Base-by-base conservation (phyloP, 2,113 vertebrate genomes). In the Anseranas semipalmata region DNA sequence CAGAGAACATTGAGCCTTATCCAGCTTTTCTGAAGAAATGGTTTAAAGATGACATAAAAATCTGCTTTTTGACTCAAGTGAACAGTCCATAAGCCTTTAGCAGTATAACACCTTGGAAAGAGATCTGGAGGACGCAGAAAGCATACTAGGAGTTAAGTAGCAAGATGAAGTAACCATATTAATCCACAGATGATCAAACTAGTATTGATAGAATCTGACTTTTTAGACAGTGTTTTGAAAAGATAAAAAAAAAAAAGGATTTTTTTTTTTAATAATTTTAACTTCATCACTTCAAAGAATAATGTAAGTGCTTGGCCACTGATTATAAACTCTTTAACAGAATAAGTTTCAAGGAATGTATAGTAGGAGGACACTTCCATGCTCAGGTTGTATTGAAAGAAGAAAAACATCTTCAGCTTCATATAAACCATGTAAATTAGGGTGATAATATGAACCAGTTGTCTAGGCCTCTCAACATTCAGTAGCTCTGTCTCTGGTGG, bases 271-370 rank as follows among this genome's bases (percentile, higher is more conserved):
- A 22, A 70, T 35, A 81, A 43, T 62, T 88, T 81, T n/a, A 35
- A 32, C 9, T 52, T 76, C 9, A 43, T 35, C 5, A 2, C 30
- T 74, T 78, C 6, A 10, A 45, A 67, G 55, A 81, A 75, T 32
- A 6, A 7, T 2, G 0, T 25, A 63, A 79, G 16, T 0, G 0
- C 22, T 60, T 55, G 16, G 17, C 2, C 20, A 48, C 27, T 67
- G 52, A 30, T 20, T 56, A 37, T 27, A 67, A 73, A 20, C 25
- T 73, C n/a, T 65, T 33, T 79, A 78, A 37, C 12, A 22, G 15
- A 60, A 6, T 37, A 27, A 52, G 4, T 77, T 94, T 58, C 66
- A 67, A 76, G 15, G 7, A 27, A 20, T 71, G 7, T 52, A 8
- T n/a, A 74, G 27, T 32, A 53, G 12, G 21, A 28, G 15, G 4